Evolutionary conservation across 2,888 invertebrate genomes (phyloP), one percentile per base, ranked within the genome.

Genomic region (Galeopsomyia nigrocyanea): DNA sequence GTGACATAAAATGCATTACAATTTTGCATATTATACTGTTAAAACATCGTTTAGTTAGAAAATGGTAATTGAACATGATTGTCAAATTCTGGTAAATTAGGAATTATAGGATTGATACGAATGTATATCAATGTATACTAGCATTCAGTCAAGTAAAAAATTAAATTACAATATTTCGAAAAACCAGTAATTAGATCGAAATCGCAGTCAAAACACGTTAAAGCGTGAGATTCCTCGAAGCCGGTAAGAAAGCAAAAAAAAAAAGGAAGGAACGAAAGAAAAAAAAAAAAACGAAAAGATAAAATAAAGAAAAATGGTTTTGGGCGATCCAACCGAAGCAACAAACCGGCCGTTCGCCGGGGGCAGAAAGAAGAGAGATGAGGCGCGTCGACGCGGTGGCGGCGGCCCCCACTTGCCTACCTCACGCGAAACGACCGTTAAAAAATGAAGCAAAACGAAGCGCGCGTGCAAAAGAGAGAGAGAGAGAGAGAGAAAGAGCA

Each of bases 401-500:
- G 13, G 60, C 62, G 68, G 19, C 66, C 66, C 64, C 55, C 67
- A 67, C 70, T 64, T 67, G 9, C 53, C 22, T 31, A 46, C 9
- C 50, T 51, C 17, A 64, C 68, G 68, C 68, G 58, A 68, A 70
- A 71, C 74, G 74, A 74, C 74, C 74, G 74, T 74, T 74, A 74
- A 74, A 74, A 74, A 74, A 74, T 74, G 31, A 71, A 71, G 71
- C 74, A 71, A 67, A 46, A 22, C 70, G 56, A 9, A 14, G 22
- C 17, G 16, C 31, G 67, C 47, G 50, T 16, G 13, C 1, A 39
- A 39, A 39, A 13, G 13, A 39, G 13, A 39, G 31, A 31, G 31
- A 31, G 31, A 31, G 31, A 31, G 31, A 31, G 31, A 31, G 39
- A 39, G 13, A 3, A 13, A 39, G 39, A 39, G 7, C 39, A 39